A percentile compares a stretch with the other conserved stretches of the same genome.
These are phyloP conservation scores for Amiota minor DNA, from an alignment of 2,888 invertebrate genomes.

Conservation along the genomic window DNA sequence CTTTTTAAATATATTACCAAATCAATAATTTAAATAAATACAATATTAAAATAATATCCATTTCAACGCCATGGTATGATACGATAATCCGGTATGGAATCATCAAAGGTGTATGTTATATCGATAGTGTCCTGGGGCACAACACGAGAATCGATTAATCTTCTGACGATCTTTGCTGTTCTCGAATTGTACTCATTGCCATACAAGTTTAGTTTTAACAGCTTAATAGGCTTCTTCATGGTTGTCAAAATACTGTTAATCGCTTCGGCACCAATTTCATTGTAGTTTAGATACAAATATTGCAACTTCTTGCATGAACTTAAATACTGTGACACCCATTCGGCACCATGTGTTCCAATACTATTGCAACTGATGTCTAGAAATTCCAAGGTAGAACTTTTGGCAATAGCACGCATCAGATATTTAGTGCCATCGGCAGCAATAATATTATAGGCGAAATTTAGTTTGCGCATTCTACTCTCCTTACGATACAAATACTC, in stretches of 20 bases:
- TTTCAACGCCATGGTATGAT: slow-evolving; percentile 59
- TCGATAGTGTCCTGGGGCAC: slow-evolving; percentile 57
- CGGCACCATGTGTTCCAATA: slow-evolving; percentile 67
- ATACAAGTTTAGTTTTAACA: slow-evolving; percentile 57
- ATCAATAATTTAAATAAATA: too few species aligned
- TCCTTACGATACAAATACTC: slow-evolving; percentile 57
- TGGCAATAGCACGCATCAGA: slow-evolving; percentile 58
- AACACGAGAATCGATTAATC: slow-evolving; percentile 59
- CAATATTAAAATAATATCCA: not conserved
- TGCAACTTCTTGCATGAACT: slow-evolving; percentile 55
- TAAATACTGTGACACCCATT: slow-evolving; percentile 62
- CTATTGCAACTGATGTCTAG: slow-evolving; percentile 64
- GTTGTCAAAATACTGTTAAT: slow-evolving; percentile 60
- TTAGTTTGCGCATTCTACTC: slow-evolving; percentile 53
- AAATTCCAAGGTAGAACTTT: slow-evolving; percentile 49
- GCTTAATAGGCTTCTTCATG: slow-evolving; percentile 62
- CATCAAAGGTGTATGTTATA: slow-evolving; percentile 59
- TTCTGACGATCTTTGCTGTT: slow-evolving; percentile 57
- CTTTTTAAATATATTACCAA: too few species aligned
- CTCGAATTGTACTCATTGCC: slow-evolving; percentile 63
- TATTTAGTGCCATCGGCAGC: slow-evolving; percentile 59
- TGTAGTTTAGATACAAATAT: slow-evolving; percentile 61
- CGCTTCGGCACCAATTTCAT: slow-evolving; percentile 57
- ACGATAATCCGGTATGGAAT: slow-evolving; percentile 55
- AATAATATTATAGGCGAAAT: slow-evolving; percentile 64